These are phyloP conservation scores for Apodemus sylvaticus DNA, from an alignment of 2,113 vertebrate genomes.

Conservation along the genomic window DNA sequence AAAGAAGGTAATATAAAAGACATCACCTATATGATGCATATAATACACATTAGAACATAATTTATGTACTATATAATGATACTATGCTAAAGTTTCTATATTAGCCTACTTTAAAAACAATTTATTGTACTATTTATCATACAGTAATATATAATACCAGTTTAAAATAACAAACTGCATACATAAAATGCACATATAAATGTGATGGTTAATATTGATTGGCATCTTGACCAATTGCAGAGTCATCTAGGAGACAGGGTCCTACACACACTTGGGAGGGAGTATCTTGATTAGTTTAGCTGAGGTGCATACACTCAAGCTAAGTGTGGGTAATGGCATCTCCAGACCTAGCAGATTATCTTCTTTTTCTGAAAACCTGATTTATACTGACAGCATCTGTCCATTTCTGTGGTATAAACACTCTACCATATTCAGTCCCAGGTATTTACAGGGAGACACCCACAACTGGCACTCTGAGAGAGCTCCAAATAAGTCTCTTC, in stretches of 20 bases:
- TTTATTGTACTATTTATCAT: neutral
- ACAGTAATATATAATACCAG: neutral
- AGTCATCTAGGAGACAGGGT: neutral
- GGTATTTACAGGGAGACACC: neutral
- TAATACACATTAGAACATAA: neutral
- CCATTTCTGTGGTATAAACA: neutral
- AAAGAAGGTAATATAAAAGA: neutral
- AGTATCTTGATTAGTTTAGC: neutral
- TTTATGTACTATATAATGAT: neutral
- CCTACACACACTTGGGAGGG: neutral
- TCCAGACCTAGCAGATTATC: neutral
- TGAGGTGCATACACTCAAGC: neutral
- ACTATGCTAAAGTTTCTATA: neutral
- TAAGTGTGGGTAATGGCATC: no score
- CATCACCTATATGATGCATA: neutral
- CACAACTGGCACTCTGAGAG: neutral
- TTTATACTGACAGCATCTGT: neutral
- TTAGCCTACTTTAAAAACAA: neutral
- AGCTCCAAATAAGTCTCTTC: neutral
- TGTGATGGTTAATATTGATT: no score
- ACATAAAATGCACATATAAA: neutral
- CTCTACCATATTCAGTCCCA: neutral
- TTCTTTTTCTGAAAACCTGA: neutral
- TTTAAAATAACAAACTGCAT: neutral
- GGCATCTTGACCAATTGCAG: neutral